These are phyloP conservation scores for Dendrocincla fuliginosa DNA, from an alignment of 2,797 vertebrate genomes.

Conservation along the genomic window DNA sequence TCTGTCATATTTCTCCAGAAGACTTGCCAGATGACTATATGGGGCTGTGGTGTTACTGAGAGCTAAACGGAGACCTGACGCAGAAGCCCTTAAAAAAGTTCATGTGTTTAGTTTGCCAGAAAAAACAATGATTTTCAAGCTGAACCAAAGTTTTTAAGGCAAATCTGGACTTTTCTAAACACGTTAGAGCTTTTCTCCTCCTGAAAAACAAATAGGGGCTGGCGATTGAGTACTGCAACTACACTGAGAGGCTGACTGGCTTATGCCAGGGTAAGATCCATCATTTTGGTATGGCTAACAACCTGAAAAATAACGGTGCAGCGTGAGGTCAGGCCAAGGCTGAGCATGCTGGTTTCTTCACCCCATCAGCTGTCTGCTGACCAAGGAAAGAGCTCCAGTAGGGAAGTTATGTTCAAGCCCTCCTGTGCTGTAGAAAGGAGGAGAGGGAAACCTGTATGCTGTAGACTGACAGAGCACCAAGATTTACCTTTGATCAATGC, in stretches of 20 bases:
- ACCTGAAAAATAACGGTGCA: not conserved
- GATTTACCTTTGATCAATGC: not conserved
- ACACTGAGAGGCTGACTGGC: not conserved
- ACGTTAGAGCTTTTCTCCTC: not conserved
- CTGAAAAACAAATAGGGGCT: not conserved
- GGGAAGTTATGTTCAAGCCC: not conserved
- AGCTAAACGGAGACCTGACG: not conserved
- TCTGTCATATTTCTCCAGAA: not conserved
- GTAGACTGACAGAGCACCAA: not conserved
- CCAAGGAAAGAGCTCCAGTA: not conserved
- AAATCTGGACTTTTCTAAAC: not conserved
- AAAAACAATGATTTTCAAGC: not conserved
- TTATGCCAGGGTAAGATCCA: not conserved
- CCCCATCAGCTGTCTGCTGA: not conserved
- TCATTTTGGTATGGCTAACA: rapidly evolving
- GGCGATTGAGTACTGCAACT: not conserved
- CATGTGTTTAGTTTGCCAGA: not conserved
- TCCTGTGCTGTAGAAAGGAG: not conserved
- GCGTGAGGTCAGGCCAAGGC: not conserved
- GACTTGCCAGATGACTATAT: not conserved
- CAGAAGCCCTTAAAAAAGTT: not conserved
- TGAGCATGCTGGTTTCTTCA: not conserved
- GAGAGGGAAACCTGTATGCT: not conserved
- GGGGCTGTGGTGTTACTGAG: not conserved
- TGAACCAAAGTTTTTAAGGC: not conserved